A percentile compares a stretch with the other conserved stretches of the same genome.
Conservation (phyloP, 2,797 vertebrate species). For the Acestrorhynchus altus region DNA sequence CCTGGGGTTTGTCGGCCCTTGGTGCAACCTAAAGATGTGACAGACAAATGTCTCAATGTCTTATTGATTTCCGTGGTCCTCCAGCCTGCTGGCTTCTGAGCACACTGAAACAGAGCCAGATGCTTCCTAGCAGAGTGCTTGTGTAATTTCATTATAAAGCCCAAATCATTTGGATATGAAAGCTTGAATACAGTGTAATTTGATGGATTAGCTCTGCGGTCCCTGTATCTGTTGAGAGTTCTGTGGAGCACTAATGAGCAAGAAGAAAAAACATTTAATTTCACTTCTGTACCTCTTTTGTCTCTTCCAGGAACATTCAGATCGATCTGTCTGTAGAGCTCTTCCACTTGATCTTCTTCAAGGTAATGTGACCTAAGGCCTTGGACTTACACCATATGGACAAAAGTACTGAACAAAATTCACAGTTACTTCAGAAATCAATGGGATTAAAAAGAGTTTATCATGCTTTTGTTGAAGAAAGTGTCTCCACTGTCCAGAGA, state of each 20-base stretch:
- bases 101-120: constrained; percentile 15
- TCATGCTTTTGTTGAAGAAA: too few species aligned
- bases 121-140: constrained; percentile 19
- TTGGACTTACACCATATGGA: too few species aligned
- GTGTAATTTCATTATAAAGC: constrained; percentile 15
- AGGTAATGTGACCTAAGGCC: too few species aligned
- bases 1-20: too few species aligned
- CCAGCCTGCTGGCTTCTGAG: not conserved
- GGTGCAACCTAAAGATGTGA: not conserved
- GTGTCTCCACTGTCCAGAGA: too few species aligned
- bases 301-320: not conserved
- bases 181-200: constrained; percentile 43
- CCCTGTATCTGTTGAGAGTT: constrained; percentile 14
- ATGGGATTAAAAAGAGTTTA: too few species aligned
- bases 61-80: not conserved
- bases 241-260: constrained; percentile 28
- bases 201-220: constrained; percentile 37
- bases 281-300: constrained; percentile 6
- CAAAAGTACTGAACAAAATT: too few species aligned
- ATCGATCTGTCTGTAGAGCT: constrained; percentile 5
- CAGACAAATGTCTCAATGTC: not conserved
- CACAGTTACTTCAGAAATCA: too few species aligned
- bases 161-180: constrained; percentile 27
- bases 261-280: constrained; percentile 9
- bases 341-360: not conserved